A percentile compares a stretch with the other conserved stretches of the same genome.
Evolutionary conservation across 2,113 vertebrate species (phyloP).

Genomic region (Esox niger): DNA sequence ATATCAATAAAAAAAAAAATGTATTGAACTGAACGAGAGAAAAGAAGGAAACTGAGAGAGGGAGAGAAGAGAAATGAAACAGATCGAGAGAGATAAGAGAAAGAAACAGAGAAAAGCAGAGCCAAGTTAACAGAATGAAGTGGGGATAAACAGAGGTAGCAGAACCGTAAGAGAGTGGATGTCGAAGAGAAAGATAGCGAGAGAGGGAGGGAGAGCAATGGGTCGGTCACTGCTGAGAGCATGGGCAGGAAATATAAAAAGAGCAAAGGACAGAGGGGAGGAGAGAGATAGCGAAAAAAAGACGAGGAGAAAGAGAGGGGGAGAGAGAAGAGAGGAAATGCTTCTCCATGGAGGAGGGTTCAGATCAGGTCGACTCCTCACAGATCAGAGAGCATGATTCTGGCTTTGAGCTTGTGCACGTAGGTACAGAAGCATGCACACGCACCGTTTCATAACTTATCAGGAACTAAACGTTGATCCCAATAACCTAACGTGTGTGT

Average conservation of each 20-base stretch:
- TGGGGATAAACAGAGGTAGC: not conserved
- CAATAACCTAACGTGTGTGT: no score
- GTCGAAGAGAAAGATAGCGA: constrained; percentile 2
- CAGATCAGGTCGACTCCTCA: constrained; percentile 40
- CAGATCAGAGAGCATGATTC: constrained; percentile 18
- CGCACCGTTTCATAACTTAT: no score
- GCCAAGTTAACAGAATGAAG: not conserved
- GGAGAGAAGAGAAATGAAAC: not conserved
- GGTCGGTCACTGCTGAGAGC: constrained; percentile 20
- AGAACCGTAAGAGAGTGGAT: not conserved
- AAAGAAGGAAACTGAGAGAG: no score
- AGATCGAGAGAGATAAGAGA: not conserved
- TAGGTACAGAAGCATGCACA: no score
- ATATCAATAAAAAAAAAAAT: no score
- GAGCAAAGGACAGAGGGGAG: no score
- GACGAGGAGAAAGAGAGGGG: no score
- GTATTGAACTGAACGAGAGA: no score
- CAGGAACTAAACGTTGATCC: no score
- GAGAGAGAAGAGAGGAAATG: no score
- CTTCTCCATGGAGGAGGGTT: constrained; percentile 27
- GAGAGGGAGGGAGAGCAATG: constrained; percentile 11
- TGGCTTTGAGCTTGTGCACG: constrained; percentile 5
- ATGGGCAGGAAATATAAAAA: no score
- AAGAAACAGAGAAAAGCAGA: not conserved
- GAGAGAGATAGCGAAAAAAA: no score